phyloP scores from a whole-genome alignment of 1,140 invertebrate genomes.

The Macrocentrus cingulum region DNA sequence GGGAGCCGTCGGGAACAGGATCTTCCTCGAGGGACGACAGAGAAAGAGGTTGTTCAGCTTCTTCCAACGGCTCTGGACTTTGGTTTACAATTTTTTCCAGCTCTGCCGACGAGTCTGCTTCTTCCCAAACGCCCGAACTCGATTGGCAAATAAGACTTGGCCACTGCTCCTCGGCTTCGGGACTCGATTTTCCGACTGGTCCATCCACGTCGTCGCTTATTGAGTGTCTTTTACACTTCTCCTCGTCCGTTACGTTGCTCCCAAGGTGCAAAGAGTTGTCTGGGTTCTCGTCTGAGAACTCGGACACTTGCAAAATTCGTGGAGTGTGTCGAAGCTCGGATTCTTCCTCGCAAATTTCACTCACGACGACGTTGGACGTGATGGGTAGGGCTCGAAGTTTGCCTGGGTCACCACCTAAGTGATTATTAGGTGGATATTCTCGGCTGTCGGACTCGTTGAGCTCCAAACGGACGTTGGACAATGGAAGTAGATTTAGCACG shows the following conservation, averaged over 20 bases:
- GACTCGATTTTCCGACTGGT: constrained; percentile 18
- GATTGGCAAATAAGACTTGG: constrained; percentile 15
- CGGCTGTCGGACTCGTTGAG: constrained; percentile 38
- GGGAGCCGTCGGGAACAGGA: not conserved
- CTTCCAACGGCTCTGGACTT: not conserved
- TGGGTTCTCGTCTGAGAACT: constrained; percentile 19
- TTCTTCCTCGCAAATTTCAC: no score
- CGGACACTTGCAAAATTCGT: constrained; percentile 17
- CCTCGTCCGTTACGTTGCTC: constrained; percentile 39
- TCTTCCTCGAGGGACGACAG: constrained; percentile 3
- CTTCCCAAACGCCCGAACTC: not conserved
- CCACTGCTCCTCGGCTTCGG: constrained; percentile 20
- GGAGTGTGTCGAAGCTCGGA: constrained; percentile 23
- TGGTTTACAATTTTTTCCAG: not conserved
- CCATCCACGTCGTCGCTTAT: constrained; percentile 20
- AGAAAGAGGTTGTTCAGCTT: constrained; percentile 5
- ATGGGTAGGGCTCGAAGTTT: not conserved
- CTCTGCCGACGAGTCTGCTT: not conserved
- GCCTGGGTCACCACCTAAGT: no score
- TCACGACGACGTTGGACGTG: not conserved
- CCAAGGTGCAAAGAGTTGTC: constrained; percentile 20
- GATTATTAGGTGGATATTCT: constrained; percentile 21
- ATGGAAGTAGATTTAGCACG: constrained; percentile 51
- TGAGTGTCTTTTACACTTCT: constrained; percentile 36
- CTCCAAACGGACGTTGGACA: constrained; percentile 52